Base-by-base conservation (phyloP, 1,140 invertebrate genomes). In the Plutomurus gul region DNA sequence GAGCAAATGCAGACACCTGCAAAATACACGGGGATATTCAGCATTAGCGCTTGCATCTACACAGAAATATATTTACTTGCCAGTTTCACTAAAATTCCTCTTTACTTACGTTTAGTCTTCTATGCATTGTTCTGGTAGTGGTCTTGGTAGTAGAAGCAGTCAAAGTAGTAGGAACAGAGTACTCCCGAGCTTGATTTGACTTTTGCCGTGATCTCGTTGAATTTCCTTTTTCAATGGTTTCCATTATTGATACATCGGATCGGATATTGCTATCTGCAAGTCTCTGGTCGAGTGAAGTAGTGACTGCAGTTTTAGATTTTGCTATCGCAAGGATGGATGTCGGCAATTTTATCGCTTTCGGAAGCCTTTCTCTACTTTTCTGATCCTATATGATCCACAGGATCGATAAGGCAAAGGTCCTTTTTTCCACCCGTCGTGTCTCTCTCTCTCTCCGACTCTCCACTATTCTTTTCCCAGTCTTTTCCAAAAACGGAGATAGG, bases 221-320 rank as follows among this genome's bases (percentile, higher is more conserved):
- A 60, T 60, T 60, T 60, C 51, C 51, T 60, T 60, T n/a, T 60
- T 60, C 51, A 60, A 60, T 60, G 51, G 51, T 60, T 60, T 60
- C 27, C 27, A 60, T 60, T 60, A 60, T 60, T 60, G 51, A 60
- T 60, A 60, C 51, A 60, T 60, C 51, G 51, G 51, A 60, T 30
- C 20, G 51, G 51, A 22, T 60, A 60, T 60, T n/a, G n/a, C 51
- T 16, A 30, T n/a, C 27, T 60, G 51, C n/a, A 60, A 30, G 18
- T 30, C 25, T 30, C 51, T 60, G 51, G 51, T 60, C 22, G 33
- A 60, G 51, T 60, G 51, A n/a, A 60, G 51, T 16, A 30, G 33
- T 30, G 27, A 60, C 25, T 60, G 51, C 22, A 60, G 51, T 60
- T 60, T 60, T 60, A 60, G 51, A 60, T 60, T 60, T 16, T 22